Evolutionary conservation across 2,113 vertebrate genomes (phyloP).

Genomic region (Cryptotis parvus): DNA sequence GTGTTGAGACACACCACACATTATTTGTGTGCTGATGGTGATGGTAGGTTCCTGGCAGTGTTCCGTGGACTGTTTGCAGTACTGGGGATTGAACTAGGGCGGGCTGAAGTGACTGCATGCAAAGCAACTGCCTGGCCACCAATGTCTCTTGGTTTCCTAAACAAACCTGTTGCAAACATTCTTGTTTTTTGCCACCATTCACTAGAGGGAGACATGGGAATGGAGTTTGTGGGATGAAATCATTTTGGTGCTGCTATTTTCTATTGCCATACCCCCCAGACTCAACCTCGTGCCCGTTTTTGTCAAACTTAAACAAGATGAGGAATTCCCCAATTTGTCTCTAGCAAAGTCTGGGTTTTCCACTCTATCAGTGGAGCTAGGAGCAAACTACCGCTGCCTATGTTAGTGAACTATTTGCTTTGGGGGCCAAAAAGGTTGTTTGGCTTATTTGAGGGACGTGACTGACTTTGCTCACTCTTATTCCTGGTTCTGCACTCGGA

Average conservation of each 20-base stretch:
- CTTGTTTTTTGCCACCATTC: background rate
- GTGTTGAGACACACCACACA: no score
- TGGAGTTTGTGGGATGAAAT: background rate
- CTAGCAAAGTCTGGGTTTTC: background rate
- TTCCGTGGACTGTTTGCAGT: no score
- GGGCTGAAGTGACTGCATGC: no score
- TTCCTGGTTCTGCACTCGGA: no score
- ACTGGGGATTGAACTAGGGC: no score
- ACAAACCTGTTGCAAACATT: background rate
- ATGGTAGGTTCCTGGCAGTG: no score
- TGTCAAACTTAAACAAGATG: background rate
- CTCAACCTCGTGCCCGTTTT: background rate
- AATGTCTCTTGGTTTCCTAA: no score
- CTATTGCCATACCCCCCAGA: background rate
- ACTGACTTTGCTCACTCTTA: no score
- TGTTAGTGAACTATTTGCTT: background rate
- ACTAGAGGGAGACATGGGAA: background rate
- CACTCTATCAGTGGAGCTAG: no score
- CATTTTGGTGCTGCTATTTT: conserved; percentile 16
- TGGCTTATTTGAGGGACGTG: no score
- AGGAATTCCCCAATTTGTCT: background rate
- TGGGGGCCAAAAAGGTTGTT: background rate
- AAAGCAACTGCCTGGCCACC: no score
- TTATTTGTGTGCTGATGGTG: no score
- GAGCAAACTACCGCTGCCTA: background rate